Percentiles rank a stretch among this genome's conserved stretches.
phyloP scores from a whole-genome alignment of 2,797 vertebrate species.

The Macropodus opercularis region DNA sequence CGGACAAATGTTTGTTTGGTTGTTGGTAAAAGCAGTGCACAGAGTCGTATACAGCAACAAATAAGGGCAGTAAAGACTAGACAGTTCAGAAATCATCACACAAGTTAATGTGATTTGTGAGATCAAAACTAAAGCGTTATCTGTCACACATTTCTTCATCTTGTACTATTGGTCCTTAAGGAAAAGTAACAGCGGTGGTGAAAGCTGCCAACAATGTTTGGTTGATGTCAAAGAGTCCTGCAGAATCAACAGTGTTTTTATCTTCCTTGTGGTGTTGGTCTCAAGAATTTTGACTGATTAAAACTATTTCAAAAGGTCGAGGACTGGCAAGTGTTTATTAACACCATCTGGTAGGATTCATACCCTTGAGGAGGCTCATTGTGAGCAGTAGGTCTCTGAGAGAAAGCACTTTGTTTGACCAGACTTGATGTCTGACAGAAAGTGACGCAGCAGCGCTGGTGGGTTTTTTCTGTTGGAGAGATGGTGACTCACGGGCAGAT shows the following conservation, averaged over 20 bases:
- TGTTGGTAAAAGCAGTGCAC: too few relatives aligned
- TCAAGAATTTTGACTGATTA: constrained; percentile 1
- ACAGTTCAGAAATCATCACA: too few relatives aligned
- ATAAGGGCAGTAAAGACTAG: too few relatives aligned
- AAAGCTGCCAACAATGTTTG: not conserved
- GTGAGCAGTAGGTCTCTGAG: not conserved
- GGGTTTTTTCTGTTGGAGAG: too few relatives aligned
- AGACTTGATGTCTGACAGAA: too few relatives aligned
- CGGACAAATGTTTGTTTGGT: too few relatives aligned
- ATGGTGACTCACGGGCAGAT: too few relatives aligned
- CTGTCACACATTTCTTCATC: not conserved
- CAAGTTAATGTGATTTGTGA: too few relatives aligned
- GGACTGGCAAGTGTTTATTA: constrained; percentile 1
- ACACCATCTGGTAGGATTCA: constrained; percentile 17
- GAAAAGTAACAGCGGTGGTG: not conserved
- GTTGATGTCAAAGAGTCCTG: not conserved
- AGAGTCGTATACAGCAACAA: too few relatives aligned
- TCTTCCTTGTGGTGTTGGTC: not conserved
- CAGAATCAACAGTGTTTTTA: not conserved
- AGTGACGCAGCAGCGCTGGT: too few relatives aligned
- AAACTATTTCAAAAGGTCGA: constrained; percentile 7
- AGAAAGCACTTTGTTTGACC: constrained; percentile 25
- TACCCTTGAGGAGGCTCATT: constrained; percentile 10
- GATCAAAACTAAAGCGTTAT: too few relatives aligned
- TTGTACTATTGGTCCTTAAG: not conserved